Conservation (phyloP, 2,888 invertebrate species). For the Heliconius aoede region DNA sequence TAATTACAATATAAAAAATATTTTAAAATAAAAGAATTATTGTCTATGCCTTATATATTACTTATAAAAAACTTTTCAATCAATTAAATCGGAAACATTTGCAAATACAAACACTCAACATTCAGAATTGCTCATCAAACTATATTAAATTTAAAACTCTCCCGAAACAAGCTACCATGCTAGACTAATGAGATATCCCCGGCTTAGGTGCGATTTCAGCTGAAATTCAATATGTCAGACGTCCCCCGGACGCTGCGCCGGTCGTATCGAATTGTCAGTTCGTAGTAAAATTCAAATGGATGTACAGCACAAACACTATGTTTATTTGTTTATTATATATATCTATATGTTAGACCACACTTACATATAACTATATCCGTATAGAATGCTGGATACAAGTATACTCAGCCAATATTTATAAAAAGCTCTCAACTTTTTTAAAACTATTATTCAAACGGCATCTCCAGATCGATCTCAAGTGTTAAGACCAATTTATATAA, state of each 20-base stretch:
- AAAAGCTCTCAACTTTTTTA: no score
- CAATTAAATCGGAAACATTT: no score
- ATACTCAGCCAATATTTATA: no score
- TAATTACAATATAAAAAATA: no score
- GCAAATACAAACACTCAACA: background rate
- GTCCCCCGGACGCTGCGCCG: conserved; percentile 11
- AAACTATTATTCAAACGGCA: no score
- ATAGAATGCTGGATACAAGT: no score
- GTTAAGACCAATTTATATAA: no score
- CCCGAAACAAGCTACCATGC: conserved; percentile 22
- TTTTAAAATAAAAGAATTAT: no score
- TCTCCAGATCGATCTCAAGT: no score
- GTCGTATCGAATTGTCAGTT: conserved; percentile 17
- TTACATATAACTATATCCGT: no score
- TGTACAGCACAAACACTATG: background rate
- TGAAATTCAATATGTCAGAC: conserved; percentile 51
- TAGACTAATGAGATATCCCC: conserved; percentile 39
- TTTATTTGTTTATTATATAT: background rate
- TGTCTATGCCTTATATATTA: no score
- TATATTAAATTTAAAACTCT: background rate
- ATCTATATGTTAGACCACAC: background rate
- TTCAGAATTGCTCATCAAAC: background rate
- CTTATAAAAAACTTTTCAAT: no score
- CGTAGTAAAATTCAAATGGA: background rate
- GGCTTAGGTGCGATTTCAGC: conserved; percentile 35